These are phyloP conservation scores for Pluvialis apricaria DNA, from an alignment of 2,113 vertebrate genomes.

Conservation along the genomic window DNA sequence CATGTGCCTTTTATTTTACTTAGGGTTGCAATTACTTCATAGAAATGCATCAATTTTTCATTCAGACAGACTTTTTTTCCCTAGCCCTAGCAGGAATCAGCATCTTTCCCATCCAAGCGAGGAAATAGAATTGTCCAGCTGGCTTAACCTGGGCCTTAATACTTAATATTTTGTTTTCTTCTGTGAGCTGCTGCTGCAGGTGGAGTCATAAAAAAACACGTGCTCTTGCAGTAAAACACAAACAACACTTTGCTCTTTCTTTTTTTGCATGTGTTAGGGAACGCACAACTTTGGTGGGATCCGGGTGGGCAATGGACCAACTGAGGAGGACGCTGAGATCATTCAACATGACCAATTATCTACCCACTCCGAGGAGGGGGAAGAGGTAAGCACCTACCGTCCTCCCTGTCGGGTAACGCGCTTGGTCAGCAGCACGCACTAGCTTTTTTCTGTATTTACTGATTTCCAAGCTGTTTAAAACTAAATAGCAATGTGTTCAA, in stretches of 20 bases:
- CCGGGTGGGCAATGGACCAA: constrained; percentile 96
- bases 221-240: constrained; percentile 5
- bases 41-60: neutral
- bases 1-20: neutral
- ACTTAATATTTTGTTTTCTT: neutral
- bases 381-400: constrained; percentile 82
- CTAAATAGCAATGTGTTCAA: neutral
- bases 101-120: constrained; percentile 30
- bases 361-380: constrained; percentile 90
- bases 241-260: constrained; percentile 73
- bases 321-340: constrained; percentile 96
- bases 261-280: constrained; percentile 78
- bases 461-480: neutral
- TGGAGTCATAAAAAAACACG: neutral
- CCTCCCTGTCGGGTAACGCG: neutral
- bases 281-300: constrained; percentile 95
- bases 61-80: constrained; percentile 2
- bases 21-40: neutral
- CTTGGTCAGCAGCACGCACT: neutral
- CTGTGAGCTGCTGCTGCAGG: constrained; percentile 33
- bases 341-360: constrained; percentile 97
- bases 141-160: neutral
- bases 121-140: neutral
- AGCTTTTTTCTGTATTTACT: neutral
- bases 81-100: constrained; percentile 31